Conservation (phyloP, 2,888 invertebrate species). For the Disparrhopalites patrizii region DNA sequence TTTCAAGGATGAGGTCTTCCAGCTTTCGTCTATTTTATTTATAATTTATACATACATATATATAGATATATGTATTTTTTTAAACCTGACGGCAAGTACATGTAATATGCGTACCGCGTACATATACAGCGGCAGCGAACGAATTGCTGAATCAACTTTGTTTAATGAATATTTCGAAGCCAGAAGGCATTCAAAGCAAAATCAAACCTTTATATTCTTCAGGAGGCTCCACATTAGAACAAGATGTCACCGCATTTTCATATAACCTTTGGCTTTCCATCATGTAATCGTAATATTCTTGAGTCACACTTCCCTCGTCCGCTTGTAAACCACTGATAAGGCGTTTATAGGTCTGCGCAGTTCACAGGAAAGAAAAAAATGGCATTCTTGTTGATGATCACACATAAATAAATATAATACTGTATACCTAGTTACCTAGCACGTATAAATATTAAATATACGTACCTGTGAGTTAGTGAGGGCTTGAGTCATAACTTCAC, state of each 20-base stretch:
- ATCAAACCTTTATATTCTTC: constrained; percentile 65
- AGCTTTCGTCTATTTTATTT: not conserved
- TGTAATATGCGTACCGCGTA: not conserved
- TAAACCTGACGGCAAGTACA: not conserved
- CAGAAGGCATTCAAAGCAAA: no score
- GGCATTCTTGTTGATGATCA: no score
- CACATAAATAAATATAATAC: constrained; percentile 1
- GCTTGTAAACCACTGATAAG: constrained; percentile 56
- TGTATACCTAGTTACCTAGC: no score
- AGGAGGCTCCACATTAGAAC: constrained; percentile 69
- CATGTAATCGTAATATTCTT: constrained; percentile 70
- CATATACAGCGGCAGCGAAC: not conserved
- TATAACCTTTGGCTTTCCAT: constrained; percentile 70
- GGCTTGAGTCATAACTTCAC: constrained; percentile 84
- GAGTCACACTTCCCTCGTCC: constrained; percentile 51
- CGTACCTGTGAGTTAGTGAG: constrained; percentile 77
- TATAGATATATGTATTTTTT: not conserved
- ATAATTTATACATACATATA: not conserved
- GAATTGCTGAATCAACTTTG: no score
- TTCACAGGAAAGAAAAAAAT: no score
- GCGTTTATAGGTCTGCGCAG: constrained; percentile 64
- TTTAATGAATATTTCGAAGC: no score
- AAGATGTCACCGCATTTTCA: constrained; percentile 72
- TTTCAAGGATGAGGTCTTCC: no score
- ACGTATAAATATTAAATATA: no score